Evolutionary conservation across 2,797 vertebrate genomes (phyloP).

Genomic region (Enteromius anoplus): DNA sequence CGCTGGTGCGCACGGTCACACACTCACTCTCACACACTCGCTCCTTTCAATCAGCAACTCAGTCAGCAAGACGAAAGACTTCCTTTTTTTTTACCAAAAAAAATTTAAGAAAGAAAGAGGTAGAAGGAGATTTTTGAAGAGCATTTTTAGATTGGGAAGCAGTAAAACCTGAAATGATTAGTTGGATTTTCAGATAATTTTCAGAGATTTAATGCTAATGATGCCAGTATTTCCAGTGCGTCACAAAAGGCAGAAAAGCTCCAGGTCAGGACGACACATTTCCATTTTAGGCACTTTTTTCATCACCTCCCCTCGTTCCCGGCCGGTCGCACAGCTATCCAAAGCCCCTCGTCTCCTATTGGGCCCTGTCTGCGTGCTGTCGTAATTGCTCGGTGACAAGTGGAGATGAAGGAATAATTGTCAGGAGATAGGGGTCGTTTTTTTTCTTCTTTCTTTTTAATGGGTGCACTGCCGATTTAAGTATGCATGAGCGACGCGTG

Average conservation of each 20-base stretch:
- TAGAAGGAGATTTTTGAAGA: conserved; percentile 66
- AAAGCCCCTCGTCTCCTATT: conserved; percentile 67
- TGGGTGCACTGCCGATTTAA: conserved; percentile 96
- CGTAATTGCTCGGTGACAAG: conserved; percentile 98
- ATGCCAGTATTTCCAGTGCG: conserved; percentile 74
- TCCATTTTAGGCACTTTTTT: conserved; percentile 90
- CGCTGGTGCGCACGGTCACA: conserved; percentile 48
- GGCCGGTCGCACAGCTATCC: conserved; percentile 53
- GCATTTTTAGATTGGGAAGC: conserved; percentile 75
- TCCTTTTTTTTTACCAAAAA: conserved; percentile 32
- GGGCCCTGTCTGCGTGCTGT: conserved; percentile 68
- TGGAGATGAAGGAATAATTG: conserved; percentile 99
- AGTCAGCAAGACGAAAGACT: conserved; percentile 27
- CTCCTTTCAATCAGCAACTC: conserved; percentile 40
- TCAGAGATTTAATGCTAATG: conserved; percentile 80
- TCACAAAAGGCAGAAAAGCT: conserved; percentile 82
- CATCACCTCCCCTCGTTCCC: conserved; percentile 53
- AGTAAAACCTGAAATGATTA: conserved; percentile 64
- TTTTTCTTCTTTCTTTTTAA: conserved; percentile 78
- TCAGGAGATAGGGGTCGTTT: conserved; percentile 87
- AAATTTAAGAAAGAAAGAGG: background rate
- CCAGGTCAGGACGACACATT: conserved; percentile 88
- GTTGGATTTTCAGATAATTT: conserved; percentile 12
- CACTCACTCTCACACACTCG: conserved; percentile 54
- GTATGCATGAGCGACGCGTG: conserved; percentile 88